Conservation (phyloP, 2,888 invertebrate species). For the Ceriagrion tenellum region DNA sequence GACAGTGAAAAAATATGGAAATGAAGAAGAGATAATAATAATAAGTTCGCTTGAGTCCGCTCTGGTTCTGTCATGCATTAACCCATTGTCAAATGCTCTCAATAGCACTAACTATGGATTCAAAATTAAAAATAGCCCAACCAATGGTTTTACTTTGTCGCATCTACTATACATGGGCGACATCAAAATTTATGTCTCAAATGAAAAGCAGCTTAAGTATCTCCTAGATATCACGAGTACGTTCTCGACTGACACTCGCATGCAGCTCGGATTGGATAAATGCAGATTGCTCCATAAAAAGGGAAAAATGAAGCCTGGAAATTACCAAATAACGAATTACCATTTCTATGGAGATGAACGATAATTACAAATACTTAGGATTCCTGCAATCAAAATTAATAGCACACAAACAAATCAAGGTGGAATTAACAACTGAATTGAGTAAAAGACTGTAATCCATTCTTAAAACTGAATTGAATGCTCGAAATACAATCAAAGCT, state of each 20-base stretch:
- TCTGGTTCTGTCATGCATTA: not conserved
- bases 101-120: not conserved
- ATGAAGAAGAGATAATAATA: not conserved
- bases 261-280: no score
- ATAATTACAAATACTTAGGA: no score
- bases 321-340: no score
- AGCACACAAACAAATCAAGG: no score
- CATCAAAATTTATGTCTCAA: not conserved
- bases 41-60: not conserved
- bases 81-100: not conserved
- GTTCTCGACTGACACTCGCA: not conserved
- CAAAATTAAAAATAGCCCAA: not conserved
- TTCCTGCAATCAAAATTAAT: no score
- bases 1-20: not conserved
- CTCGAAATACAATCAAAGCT: no score
- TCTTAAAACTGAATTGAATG: no score
- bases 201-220: not conserved
- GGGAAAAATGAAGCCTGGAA: no score
- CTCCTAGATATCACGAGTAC: not conserved
- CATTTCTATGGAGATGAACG: no score
- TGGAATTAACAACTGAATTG: no score
- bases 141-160: not conserved
- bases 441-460: no score
- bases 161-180: not conserved
- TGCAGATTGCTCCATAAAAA: no score